Conservation (phyloP, 2,797 vertebrate genomes). For the Cuculus canorus region DNA sequence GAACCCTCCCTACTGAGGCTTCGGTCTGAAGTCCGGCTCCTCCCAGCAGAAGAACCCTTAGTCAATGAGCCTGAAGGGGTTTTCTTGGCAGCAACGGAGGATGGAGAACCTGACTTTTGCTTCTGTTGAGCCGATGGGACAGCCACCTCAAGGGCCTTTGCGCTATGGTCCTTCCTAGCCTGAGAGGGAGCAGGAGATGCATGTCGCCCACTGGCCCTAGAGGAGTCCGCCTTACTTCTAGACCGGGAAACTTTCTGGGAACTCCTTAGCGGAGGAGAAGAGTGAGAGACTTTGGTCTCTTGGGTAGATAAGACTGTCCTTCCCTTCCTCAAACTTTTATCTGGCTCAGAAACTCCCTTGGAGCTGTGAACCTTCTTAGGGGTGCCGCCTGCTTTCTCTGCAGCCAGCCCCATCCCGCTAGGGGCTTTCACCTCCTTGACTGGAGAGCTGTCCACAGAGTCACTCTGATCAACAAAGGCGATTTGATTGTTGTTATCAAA, state of each 20-base stretch:
- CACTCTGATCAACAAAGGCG: conserved; percentile 89
- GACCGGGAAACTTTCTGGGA: conserved; percentile 81
- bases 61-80: conserved; percentile 68
- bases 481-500: conserved; percentile 96
- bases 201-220: conserved; percentile 79
- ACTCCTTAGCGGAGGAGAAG: conserved; percentile 81
- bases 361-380: conserved; percentile 74
- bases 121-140: conserved; percentile 71
- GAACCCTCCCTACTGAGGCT: conserved; percentile 89
- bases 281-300: conserved; percentile 73
- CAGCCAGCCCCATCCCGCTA: conserved; percentile 74
- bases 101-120: conserved; percentile 78
- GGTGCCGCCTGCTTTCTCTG: conserved; percentile 79
- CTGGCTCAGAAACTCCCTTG: conserved; percentile 80
- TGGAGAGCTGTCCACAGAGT: conserved; percentile 84
- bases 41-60: conserved; percentile 73
- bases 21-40: conserved; percentile 85
- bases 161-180: conserved; percentile 79
- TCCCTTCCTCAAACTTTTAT: conserved; percentile 84
- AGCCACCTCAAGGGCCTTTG: conserved; percentile 54
- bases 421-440: conserved; percentile 87
- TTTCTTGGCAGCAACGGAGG: conserved; percentile 74
- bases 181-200: conserved; percentile 80
- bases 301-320: conserved; percentile 80
- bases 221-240: conserved; percentile 83